Evolutionary conservation across 2,797 vertebrate genomes (phyloP).

Genomic region (Parotocinclus haroldoi): DNA sequence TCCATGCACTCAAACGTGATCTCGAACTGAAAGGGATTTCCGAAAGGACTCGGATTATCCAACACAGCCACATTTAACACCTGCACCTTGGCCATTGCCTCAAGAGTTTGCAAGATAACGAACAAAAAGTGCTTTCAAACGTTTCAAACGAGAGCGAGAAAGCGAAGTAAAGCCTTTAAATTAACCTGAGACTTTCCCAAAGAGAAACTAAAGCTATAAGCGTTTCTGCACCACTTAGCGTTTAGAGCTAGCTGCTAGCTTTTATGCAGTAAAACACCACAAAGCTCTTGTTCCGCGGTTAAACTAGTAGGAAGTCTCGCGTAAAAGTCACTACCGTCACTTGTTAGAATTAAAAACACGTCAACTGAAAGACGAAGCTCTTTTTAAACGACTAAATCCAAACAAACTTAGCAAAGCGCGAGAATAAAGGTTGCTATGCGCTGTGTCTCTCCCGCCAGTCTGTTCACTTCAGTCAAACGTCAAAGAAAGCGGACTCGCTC

Average conservation of each 20-base stretch:
- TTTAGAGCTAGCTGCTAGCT: slow-evolving; percentile 1
- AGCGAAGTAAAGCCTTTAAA: no score
- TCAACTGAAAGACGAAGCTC: no score
- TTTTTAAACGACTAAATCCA: not conserved
- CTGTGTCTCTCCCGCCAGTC: slow-evolving; percentile 51
- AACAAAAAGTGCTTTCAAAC: not conserved
- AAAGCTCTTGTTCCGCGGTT: no score
- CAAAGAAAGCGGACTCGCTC: slow-evolving; percentile 13
- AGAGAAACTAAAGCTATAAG: not conserved
- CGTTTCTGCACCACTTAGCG: not conserved
- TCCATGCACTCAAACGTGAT: slow-evolving; percentile 91
- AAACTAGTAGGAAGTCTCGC: no score
- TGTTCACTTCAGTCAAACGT: slow-evolving; percentile 37
- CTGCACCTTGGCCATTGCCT: slow-evolving; percentile 87
- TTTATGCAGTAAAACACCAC: not conserved
- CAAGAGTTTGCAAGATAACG: no score
- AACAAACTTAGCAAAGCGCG: not conserved
- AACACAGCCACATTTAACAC: slow-evolving; percentile 69
- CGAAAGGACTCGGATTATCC: slow-evolving; percentile 73
- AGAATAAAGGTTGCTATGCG: not conserved
- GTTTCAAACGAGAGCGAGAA: not conserved
- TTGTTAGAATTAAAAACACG: no score
- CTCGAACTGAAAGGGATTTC: slow-evolving; percentile 89
- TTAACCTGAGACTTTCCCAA: not conserved
- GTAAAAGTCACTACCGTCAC: no score